These are phyloP conservation scores for Scolopax bukidnonensis DNA, from an alignment of 2,797 vertebrate species.

Conservation along the genomic window DNA sequence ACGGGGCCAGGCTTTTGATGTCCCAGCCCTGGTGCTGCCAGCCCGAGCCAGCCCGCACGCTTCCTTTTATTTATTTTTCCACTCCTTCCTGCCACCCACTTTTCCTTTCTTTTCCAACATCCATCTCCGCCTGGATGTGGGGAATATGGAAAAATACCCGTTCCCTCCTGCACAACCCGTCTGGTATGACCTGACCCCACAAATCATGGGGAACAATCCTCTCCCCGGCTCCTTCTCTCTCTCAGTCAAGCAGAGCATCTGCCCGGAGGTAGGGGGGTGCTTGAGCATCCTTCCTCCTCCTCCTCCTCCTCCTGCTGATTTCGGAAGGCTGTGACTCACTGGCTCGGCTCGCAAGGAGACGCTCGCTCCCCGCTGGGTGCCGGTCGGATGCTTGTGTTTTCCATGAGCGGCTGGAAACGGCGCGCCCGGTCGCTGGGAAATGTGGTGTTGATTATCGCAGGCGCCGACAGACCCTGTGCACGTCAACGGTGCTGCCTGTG, in stretches of 20 bases:
- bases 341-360: conserved; percentile 38
- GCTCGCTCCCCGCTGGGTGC: conserved; percentile 8
- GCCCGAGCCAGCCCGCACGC: background rate
- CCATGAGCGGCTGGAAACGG: conserved; percentile 10
- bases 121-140: background rate
- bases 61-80: conserved; percentile 37
- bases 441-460: conserved; percentile 37
- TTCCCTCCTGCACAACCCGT: background rate
- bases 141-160: background rate
- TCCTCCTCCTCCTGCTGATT: background rate
- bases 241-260: background rate
- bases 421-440: background rate
- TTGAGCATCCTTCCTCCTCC: background rate
- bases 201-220: background rate
- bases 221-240: background rate
- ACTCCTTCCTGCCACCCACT: background rate
- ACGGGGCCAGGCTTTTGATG: background rate
- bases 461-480: background rate
- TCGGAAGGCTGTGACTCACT: conserved; percentile 6
- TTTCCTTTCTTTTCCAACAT: conserved; percentile 4
- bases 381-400: background rate
- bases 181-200: background rate
- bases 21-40: background rate
- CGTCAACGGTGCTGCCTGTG: background rate
- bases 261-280: background rate